Evolutionary conservation across 2,888 invertebrate species (phyloP), one percentile per base, ranked within the genome.

Genomic region (Bombylius discolor): DNA sequence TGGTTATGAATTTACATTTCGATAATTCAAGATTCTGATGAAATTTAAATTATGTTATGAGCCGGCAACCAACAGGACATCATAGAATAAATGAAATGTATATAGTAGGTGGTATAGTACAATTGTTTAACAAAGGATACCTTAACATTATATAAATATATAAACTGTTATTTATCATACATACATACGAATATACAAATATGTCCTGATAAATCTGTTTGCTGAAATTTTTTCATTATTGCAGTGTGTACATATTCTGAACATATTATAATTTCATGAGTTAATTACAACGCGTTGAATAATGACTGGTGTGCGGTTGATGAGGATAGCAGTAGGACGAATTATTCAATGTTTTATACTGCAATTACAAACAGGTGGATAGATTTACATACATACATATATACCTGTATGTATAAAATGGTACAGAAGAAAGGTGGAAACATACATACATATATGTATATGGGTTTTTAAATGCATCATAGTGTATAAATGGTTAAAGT

Each of bases 251-350:
- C 39, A 52, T 56, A 56, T 58, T 53, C 49, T 46, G 51, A 32
- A 49, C 51, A 11, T 48, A 56, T 36, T 54, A 56, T 54, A 58
- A 52, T 50, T 54, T 49, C 56, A 58, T 52, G 56, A 52, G 58
- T 56, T 58, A 58, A 58, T 58, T 53, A 56, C 56, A 53, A 47
- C 45, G 51, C 56, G 49, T 52, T 54, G 58, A 56, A 49, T 56
- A 58, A 51, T 54, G 49, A 23, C 42, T 47, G 49, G 49, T 51
- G 51, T 48, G 52, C 39, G 44, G 13, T 31, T n/a, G 12, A 31
- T 51, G 34, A 23, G 23, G 23, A 23, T 23, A 23, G 23, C 23
- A 23, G 23, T 23, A 23, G 23, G 23, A 23, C 23, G 23, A 23
- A 23, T 23, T 23, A 42, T 11, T 11, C 39, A 42, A 42, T 11